Evolutionary conservation across 2,797 vertebrate species (phyloP), one percentile per base, ranked within the genome.

Genomic region (Pelobates cultripes): DNA sequence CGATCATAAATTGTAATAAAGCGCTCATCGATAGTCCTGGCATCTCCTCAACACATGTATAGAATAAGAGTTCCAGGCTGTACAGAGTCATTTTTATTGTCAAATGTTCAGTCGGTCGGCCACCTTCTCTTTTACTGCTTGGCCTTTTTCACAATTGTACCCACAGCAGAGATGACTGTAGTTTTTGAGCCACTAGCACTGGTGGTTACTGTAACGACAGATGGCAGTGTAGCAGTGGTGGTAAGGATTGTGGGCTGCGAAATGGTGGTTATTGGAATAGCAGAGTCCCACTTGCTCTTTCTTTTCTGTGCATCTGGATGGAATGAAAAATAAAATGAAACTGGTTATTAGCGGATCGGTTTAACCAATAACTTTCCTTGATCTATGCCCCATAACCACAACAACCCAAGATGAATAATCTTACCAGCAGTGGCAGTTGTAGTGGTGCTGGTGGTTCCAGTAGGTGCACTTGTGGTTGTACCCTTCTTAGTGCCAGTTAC

Each of bases 251-350:
- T 90, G 74, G 98, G 97, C 91, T 99, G 98, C 13, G 97, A 95
- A 87, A 99, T 88, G 2, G 97, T 97, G 0, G 94, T 93, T 57
- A 98, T 96, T 0, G 97, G 98, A 82, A 99, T 97, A 0, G 97
- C 98, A 0, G 98, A 99, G 90, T 99, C 97, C 98, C 98, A 99
- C 83, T 99, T 99, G 91, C 97, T 99, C 91, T 99, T 99, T 87
- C 98, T 96, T 93, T 99, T 99, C 87, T 99, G 98, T 68, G 97
- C 95, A 64, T 99, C 98, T 96, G 94, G 7, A n/a, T 4, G 45
- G 15, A 47, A 42, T 8, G 13, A 71, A 47, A 28, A 2, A 71
- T 45, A 60, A 60, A 60, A 60, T 4, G 15, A 4, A 4, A 15
- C 10, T 17, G 57, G 57, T 51, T 51, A 7, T 1, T n/a, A 6